Evolutionary conservation across 2,113 vertebrate genomes (phyloP).

Genomic region (Colius striatus): DNA sequence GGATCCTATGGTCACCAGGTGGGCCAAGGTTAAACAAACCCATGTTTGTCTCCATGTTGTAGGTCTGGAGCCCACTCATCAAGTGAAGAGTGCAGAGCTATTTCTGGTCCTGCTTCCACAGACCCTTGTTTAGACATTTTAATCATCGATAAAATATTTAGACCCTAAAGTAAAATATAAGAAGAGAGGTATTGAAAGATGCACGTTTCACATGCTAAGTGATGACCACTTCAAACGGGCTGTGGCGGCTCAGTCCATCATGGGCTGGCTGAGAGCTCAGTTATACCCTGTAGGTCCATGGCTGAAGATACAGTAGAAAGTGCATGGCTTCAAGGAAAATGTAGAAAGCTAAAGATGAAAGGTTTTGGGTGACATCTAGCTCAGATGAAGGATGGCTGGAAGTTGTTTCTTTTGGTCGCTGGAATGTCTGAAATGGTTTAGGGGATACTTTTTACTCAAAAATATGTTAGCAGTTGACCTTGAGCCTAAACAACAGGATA

Average conservation of each 20-base stretch:
- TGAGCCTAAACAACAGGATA: not conserved
- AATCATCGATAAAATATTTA: not conserved
- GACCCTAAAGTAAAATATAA: not conserved
- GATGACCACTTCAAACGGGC: not conserved
- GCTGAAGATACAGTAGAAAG: not conserved
- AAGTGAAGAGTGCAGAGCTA: not conserved
- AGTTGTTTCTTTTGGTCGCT: not conserved
- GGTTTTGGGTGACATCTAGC: not conserved
- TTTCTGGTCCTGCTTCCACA: not conserved
- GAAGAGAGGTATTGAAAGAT: not conserved
- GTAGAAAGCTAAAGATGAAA: not conserved
- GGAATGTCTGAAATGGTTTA: not conserved
- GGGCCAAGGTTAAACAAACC: not conserved
- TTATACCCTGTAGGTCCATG: not conserved
- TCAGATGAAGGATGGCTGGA: not conserved
- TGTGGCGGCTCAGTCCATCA: not conserved
- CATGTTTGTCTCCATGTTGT: not conserved
- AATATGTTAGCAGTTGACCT: not conserved
- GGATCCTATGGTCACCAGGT: fast-evolving
- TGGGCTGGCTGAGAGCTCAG: not conserved
- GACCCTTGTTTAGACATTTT: not conserved
- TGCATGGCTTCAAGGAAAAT: not conserved
- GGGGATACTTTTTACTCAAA: not conserved
- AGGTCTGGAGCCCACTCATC: not conserved
- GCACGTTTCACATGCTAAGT: not conserved